phyloP scores from a whole-genome alignment of 2,888 invertebrate genomes.

The Rhamnusium bicolor region DNA sequence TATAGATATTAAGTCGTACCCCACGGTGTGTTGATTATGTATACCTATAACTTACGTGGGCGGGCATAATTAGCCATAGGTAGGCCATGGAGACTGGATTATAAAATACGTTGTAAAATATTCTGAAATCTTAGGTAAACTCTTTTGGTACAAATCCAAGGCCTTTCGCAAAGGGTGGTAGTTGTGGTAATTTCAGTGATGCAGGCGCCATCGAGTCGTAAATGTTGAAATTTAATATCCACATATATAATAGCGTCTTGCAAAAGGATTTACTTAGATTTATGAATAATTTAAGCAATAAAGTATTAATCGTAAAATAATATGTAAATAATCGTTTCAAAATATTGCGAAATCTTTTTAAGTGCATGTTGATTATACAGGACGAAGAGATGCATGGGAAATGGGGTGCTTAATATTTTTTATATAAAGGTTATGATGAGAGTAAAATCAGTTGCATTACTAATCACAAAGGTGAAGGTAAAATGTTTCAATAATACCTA shows the following conservation, averaged over 20 bases:
- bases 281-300: not conserved
- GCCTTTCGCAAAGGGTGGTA: not conserved
- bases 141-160: not conserved
- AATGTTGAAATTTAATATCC: not conserved
- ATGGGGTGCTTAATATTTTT: not conserved
- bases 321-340: not conserved
- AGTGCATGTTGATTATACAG: not conserved
- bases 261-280: not conserved
- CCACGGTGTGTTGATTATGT: constrained; percentile 19
- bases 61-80: constrained; percentile 28
- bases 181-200: not conserved
- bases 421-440: not conserved
- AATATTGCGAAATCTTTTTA: not conserved
- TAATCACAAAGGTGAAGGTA: not conserved
- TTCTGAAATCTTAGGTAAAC: not conserved
- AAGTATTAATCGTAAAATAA: not conserved
- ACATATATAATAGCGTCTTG: not conserved
- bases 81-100: constrained; percentile 25
- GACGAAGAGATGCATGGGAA: not conserved
- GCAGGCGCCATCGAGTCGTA: not conserved
- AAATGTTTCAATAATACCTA: not conserved
- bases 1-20: constrained; percentile 32
- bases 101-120: constrained; percentile 5
- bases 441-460: not conserved
- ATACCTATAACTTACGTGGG: constrained; percentile 22